Conservation (phyloP, 2,797 vertebrate genomes). For the Pogonophryne albipinna region DNA sequence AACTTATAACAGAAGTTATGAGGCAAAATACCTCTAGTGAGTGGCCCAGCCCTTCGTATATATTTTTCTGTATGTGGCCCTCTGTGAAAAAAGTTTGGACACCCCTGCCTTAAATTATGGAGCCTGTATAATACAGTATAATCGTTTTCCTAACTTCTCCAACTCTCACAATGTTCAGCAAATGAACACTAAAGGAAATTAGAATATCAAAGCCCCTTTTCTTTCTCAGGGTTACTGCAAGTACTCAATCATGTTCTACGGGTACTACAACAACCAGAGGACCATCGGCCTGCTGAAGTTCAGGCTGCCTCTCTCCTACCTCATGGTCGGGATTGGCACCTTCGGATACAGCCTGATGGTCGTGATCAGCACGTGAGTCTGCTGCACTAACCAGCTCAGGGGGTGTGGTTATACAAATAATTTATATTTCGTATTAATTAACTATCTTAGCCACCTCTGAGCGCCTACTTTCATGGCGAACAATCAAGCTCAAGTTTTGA, state of each 20-base stretch:
- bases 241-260: slow-evolving; percentile 96
- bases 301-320: slow-evolving; percentile 95
- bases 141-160: too few relatives aligned
- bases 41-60: too few relatives aligned
- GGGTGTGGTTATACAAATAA: neutral
- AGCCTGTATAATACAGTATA: too few relatives aligned
- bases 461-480: neutral
- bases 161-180: neutral
- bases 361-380: slow-evolving; percentile 97
- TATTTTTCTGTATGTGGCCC: too few relatives aligned
- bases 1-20: too few relatives aligned
- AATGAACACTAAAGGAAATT: neutral
- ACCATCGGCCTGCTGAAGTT: slow-evolving; percentile 96
- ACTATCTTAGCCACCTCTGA: neutral
- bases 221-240: slow-evolving; percentile 93
- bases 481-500: neutral
- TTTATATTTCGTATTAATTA: neutral
- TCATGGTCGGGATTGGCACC: slow-evolving; percentile 95
- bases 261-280: slow-evolving; percentile 95
- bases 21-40: too few relatives aligned
- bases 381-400: neutral
- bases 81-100: too few relatives aligned
- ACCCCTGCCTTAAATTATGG: too few relatives aligned
- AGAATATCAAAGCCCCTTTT: slow-evolving; percentile 8
- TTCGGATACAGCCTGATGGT: slow-evolving; percentile 98